Evolutionary conservation across 2,888 invertebrate genomes (phyloP).

Genomic region (Agelastica alni): DNA sequence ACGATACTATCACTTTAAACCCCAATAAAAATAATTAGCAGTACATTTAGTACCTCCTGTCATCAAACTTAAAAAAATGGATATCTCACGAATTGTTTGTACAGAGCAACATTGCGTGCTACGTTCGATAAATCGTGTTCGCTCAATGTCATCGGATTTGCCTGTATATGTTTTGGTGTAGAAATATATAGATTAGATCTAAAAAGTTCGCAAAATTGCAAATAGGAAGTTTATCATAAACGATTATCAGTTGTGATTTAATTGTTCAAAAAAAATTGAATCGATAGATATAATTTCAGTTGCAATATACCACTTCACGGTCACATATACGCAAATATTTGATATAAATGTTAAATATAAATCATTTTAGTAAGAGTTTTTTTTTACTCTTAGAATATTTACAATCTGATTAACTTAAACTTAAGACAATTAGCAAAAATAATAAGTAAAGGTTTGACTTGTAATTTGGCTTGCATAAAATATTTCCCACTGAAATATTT

Average conservation of each 20-base stretch:
- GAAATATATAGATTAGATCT: constrained; percentile 6
- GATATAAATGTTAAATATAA: too few species aligned
- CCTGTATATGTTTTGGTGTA: constrained; percentile 3
- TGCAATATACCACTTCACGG: too few species aligned
- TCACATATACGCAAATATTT: too few species aligned
- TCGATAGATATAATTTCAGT: too few species aligned
- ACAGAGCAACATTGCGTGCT: constrained; percentile 9
- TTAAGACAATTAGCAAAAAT: too few species aligned
- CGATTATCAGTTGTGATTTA: constrained; percentile 5
- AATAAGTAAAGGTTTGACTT: too few species aligned
- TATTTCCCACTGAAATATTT: too few species aligned
- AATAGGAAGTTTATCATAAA: constrained; percentile 5
- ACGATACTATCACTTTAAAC: constrained; percentile 7
- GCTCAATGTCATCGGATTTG: constrained; percentile 8
- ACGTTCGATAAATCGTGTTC: constrained; percentile 1
- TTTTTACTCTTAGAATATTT: too few species aligned
- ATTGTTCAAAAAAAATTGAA: constrained; percentile 1
- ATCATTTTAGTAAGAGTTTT: too few species aligned
- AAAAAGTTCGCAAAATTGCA: constrained; percentile 2
- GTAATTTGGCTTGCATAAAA: too few species aligned
- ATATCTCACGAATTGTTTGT: constrained; percentile 13
- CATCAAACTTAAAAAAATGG: constrained; percentile 5
- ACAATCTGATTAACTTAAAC: too few species aligned
- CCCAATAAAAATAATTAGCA: constrained; percentile 13
- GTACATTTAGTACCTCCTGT: constrained; percentile 8